Evolutionary conservation across 2,797 vertebrate species (phyloP), one percentile per base, ranked within the genome.

Genomic region (Dromococcyx pavoninus): DNA sequence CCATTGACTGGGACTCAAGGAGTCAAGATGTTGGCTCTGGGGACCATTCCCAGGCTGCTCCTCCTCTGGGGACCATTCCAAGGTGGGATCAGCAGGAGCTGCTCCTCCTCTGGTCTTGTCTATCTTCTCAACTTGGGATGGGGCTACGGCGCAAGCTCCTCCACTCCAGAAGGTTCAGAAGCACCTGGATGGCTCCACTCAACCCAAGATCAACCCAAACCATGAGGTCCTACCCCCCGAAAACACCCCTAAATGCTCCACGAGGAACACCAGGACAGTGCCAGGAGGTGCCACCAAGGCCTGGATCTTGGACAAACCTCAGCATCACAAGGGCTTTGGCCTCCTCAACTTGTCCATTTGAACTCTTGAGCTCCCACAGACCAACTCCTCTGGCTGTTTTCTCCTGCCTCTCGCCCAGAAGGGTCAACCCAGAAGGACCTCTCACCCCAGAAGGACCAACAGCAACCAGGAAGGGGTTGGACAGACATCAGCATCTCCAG

Each of bases 1-100:
- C 15, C n/a, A n/a, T n/a, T n/a, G n/a, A n/a, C n/a, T n/a, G n/a
- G n/a, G n/a, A n/a, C n/a, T n/a, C n/a, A n/a, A n/a, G n/a, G n/a
- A n/a, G n/a, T n/a, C n/a, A n/a, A n/a, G n/a, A n/a, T 3, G 25
- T 8, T 5, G 21, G 25, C 17, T 13, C 5, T 2, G 3, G 28
- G 28, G 51, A 30, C 44, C 0, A 10, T 51, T 51, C 18, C 2
- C 23, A 4, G 16, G 78, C 71, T 56, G 41, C 35, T 11, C 37
- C 79, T 53, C 41, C 8, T 3, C 27, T 23, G 28, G 51, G 86
- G n/a, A n/a, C n/a, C n/a, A n/a, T n/a, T n/a, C n/a, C n/a, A n/a
- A 11, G 28, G 51, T 17, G 17, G 33, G 66, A 66, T 30, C 14
- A 50, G 43, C 23, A 4, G 16, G 65, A 64, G 78, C 71, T 56